A percentile compares a stretch with the other conserved stretches of the same genome.
These are phyloP conservation scores for Elephas maximus DNA, from an alignment of 2,113 vertebrate genomes.

Conservation along the genomic window DNA sequence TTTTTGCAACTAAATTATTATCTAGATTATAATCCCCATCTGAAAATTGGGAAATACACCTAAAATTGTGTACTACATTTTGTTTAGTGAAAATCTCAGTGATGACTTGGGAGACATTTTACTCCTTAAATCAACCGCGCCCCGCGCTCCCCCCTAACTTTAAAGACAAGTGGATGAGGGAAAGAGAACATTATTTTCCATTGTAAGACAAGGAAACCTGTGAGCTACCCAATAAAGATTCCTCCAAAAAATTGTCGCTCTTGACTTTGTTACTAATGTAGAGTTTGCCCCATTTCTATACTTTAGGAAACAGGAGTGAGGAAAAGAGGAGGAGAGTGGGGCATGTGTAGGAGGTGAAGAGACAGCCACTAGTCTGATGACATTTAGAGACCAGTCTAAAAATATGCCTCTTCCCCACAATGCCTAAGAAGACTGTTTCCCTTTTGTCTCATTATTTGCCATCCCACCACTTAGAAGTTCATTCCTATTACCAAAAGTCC, in stretches of 20 bases:
- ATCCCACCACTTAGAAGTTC: not conserved
- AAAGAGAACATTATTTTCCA: constrained; percentile 1
- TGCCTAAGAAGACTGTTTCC: not conserved
- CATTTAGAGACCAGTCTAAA: constrained; percentile 24
- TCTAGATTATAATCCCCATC: not conserved
- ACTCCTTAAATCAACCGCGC: not conserved
- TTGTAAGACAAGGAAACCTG: not conserved
- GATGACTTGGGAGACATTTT: not conserved
- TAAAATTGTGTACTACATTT: not conserved
- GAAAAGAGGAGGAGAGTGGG: not conserved
- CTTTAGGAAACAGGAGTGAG: not conserved
- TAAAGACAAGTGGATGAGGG: not conserved
- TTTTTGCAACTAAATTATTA: not conserved
- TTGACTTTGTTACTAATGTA: not conserved
- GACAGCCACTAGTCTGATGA: not conserved
- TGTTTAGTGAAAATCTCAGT: not conserved
- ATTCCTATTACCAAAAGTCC: not conserved
- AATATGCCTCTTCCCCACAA: not conserved
- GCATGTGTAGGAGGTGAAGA: not conserved
- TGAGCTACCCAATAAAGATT: not conserved
- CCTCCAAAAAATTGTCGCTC: not conserved
- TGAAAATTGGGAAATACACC: not conserved
- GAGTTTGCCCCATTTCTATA: not conserved
- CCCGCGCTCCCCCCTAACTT: not conserved
- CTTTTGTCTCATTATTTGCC: not conserved